phyloP scores from a whole-genome alignment of 2,797 vertebrate genomes.

The Lepus townsendii region DNA sequence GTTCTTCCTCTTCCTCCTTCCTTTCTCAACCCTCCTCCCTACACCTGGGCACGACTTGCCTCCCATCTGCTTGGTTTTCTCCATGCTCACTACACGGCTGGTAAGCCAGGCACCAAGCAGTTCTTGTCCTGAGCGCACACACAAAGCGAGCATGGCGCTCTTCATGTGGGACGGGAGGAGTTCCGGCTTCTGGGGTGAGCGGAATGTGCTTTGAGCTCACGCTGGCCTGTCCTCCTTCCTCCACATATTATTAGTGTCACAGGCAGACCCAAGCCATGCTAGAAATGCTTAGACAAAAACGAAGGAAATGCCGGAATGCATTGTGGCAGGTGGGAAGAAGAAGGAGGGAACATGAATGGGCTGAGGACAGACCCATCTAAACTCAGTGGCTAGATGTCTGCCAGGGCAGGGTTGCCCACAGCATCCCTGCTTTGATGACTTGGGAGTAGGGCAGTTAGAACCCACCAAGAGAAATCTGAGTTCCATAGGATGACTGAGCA shows the following conservation, averaged over 20 bases:
- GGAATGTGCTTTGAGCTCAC: neutral
- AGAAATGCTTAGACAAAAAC: neutral
- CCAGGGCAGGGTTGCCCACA: neutral
- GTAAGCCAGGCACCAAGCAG: neutral
- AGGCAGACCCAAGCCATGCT: neutral
- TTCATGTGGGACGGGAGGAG: neutral
- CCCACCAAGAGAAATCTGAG: neutral
- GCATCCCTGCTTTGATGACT: neutral
- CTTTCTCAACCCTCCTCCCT: conserved; percentile 7
- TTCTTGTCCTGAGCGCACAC: neutral
- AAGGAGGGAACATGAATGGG: neutral
- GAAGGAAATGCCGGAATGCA: neutral
- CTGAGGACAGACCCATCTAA: neutral
- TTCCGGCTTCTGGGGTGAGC: neutral
- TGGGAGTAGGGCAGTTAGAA: neutral
- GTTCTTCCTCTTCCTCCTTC: conserved; percentile 5
- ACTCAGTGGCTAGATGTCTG: neutral
- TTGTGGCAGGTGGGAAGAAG: neutral
- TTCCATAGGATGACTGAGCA: neutral
- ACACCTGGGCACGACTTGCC: neutral
- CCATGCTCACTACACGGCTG: neutral
- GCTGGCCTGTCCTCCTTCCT: neutral
- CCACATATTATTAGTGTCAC: neutral
- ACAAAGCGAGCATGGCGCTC: neutral
- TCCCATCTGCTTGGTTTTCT: conserved; percentile 22